Conservation (phyloP, 2,113 vertebrate genomes). For the Epinephelus fuscoguttatus region DNA sequence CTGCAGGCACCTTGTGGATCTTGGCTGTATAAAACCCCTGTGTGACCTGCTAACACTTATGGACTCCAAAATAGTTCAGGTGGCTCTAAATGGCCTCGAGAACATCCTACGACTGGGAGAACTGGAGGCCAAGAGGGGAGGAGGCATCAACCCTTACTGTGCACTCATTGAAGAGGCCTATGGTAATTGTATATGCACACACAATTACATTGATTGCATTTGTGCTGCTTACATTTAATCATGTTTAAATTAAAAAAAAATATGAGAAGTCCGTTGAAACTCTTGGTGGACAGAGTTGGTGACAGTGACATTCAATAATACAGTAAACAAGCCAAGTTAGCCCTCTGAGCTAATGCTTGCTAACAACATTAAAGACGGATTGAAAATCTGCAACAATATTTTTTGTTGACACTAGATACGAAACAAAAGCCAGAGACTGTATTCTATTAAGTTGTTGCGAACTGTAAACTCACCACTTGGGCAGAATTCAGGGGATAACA, state of each 20-base stretch:
- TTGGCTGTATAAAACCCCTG: constrained; percentile 96
- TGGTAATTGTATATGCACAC: constrained; percentile 82
- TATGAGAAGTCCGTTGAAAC: too few species aligned
- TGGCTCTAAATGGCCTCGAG: constrained; percentile 96
- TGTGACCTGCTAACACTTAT: constrained; percentile 98
- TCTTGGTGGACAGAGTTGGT: not conserved
- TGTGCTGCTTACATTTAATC: not conserved
- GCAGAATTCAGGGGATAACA: too few species aligned
- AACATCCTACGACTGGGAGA: constrained; percentile 97
- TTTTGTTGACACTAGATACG: too few species aligned
- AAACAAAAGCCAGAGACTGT: too few species aligned
- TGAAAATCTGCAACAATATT: too few species aligned
- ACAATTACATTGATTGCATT: not conserved
- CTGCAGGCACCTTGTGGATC: constrained; percentile 94
- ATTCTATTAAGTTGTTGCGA: too few species aligned
- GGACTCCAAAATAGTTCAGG: constrained; percentile 99
- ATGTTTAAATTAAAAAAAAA: not conserved
- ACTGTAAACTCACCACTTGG: too few species aligned
- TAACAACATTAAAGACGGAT: too few species aligned
- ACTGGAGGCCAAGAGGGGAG: constrained; percentile 93
- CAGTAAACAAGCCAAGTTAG: too few species aligned
- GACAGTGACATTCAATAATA: too few species aligned
- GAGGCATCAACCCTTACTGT: constrained; percentile 97
- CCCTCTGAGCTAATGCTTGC: too few species aligned
- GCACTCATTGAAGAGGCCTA: constrained; percentile 97